These are phyloP conservation scores for Pinna nobilis DNA, from an alignment of 1,140 invertebrate species.

Conservation along the genomic window DNA sequence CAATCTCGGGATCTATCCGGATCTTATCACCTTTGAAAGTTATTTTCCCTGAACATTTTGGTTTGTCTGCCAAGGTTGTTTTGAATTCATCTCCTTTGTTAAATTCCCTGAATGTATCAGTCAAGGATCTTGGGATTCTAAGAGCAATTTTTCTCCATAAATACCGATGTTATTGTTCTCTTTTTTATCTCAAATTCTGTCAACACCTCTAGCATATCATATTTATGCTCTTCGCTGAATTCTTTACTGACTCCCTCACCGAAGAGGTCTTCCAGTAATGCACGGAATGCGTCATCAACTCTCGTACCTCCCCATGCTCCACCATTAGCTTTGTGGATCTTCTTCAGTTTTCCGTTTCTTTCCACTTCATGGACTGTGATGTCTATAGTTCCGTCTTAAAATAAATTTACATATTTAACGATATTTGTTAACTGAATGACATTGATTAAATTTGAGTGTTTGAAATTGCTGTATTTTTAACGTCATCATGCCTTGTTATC, in stretches of 20 bases:
- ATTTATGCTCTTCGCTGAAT: conserved; percentile 23
- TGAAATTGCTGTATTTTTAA: too few relatives aligned
- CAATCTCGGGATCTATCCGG: neutral
- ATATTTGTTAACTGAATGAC: too few relatives aligned
- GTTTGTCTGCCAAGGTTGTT: neutral
- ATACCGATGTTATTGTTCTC: conserved; percentile 29
- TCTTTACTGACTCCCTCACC: conserved; percentile 12
- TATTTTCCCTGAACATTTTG: neutral
- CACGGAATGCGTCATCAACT: conserved; percentile 31
- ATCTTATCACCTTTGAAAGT: neutral
- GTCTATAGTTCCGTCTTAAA: conserved; percentile 46
- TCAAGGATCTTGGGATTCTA: conserved; percentile 24
- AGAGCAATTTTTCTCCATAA: conserved; percentile 30
- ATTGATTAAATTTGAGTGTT: too few relatives aligned
- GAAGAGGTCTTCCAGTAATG: conserved; percentile 22
- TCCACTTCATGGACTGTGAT: conserved; percentile 42
- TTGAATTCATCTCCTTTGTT: neutral
- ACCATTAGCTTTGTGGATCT: conserved; percentile 38
- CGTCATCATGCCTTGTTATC: too few relatives aligned
- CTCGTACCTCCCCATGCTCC: conserved; percentile 47
- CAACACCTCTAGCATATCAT: conserved; percentile 28
- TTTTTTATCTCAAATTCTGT: conserved; percentile 46
- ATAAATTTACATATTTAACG: too few relatives aligned
- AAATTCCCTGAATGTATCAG: neutral
- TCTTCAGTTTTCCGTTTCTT: conserved; percentile 19